phyloP scores from a whole-genome alignment of 2,113 vertebrate species.

The Eclectus roratus region DNA sequence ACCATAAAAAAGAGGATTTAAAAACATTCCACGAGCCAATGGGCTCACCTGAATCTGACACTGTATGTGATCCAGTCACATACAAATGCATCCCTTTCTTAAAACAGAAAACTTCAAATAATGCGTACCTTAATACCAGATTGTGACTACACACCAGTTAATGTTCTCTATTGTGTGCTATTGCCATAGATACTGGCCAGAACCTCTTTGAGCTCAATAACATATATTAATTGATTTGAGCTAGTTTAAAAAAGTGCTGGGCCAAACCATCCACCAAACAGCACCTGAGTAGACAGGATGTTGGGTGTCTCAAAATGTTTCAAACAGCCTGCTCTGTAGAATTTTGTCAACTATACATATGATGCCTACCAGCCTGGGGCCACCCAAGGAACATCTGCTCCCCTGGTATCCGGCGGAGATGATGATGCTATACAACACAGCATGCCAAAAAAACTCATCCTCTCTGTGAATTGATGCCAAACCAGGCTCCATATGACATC shows the following conservation, averaged over 20 bases:
- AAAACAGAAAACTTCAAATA: background rate
- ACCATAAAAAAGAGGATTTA: background rate
- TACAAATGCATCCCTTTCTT: background rate
- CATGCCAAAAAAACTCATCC: constrained; percentile 59
- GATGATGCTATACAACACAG: constrained; percentile 4
- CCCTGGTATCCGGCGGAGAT: constrained; percentile 44
- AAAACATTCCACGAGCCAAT: background rate
- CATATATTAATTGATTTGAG: background rate
- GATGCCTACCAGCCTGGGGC: constrained; percentile 63
- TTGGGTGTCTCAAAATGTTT: background rate
- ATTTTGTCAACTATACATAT: constrained; percentile 41
- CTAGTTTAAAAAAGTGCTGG: background rate
- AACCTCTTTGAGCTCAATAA: background rate
- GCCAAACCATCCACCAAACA: background rate
- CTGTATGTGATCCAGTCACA: background rate
- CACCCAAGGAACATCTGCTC: constrained; percentile 72
- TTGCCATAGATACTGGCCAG: background rate
- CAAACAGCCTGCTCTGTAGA: constrained; percentile 19
- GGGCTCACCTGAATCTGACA: background rate
- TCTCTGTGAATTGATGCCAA: constrained; percentile 57
- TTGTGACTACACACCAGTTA: background rate
- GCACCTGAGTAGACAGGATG: constrained; percentile 6
- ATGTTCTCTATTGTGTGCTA: background rate
- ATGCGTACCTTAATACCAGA: background rate
- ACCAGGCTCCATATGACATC: constrained; percentile 25